These are phyloP conservation scores for Griposia aprilina DNA, from an alignment of 2,888 invertebrate genomes.

Conservation along the genomic window DNA sequence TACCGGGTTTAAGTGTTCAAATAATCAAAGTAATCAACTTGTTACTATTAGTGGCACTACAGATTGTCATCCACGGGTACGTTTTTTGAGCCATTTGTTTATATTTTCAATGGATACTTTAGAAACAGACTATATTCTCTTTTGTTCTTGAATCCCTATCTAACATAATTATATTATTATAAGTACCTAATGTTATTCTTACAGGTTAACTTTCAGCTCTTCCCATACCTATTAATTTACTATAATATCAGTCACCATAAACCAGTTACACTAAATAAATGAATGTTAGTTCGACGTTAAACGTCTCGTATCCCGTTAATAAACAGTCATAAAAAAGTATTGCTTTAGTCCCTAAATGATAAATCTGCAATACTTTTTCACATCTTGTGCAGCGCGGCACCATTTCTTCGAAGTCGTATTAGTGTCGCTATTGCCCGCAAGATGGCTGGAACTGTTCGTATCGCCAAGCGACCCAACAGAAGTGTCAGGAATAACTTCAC, in stretches of 20 bases:
- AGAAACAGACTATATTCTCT: no score
- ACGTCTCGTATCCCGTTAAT: neutral
- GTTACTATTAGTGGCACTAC: no score
- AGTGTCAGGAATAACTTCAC: slow-evolving; percentile 28
- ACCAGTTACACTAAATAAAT: no score
- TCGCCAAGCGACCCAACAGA: slow-evolving; percentile 32
- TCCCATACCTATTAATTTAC: neutral
- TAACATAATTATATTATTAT: neutral
- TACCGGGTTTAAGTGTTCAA: no score
- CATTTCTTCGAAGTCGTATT: slow-evolving; percentile 9
- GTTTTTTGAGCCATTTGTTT: no score
- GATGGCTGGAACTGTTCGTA: slow-evolving; percentile 51
- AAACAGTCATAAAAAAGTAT: neutral
- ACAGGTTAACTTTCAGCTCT: neutral
- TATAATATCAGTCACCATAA: slow-evolving; percentile 31
- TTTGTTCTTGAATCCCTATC: neutral
- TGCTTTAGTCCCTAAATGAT: neutral
- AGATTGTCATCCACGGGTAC: no score
- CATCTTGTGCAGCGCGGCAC: neutral
- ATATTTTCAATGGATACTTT: no score
- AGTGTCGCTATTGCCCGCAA: slow-evolving; percentile 46
- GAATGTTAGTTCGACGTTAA: slow-evolving; percentile 18
- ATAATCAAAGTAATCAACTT: no score
- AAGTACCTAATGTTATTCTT: no score
- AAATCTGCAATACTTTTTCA: neutral